Evolutionary conservation across 2,113 vertebrate genomes (phyloP).

Genomic region (Triplophysa dalaica): DNA sequence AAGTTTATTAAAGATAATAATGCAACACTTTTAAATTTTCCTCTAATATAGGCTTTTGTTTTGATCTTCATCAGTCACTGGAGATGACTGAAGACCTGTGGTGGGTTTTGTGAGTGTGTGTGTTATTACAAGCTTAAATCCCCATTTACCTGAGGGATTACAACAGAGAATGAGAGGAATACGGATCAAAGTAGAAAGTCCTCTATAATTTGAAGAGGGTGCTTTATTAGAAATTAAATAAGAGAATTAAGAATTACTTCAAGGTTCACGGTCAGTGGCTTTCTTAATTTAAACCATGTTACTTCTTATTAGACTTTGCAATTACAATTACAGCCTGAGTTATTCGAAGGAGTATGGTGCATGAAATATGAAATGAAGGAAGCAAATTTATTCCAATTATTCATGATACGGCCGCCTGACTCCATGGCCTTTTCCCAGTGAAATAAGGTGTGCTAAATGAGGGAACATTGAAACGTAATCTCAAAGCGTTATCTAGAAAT

Average conservation of each 20-base stretch:
- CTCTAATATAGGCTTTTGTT: background rate
- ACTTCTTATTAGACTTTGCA: conserved; percentile 55
- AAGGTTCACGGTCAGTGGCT: conserved; percentile 51
- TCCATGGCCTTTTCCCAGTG: conserved; percentile 50
- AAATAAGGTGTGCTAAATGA: conserved; percentile 39
- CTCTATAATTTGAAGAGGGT: conserved; percentile 36
- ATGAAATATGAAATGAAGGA: conserved; percentile 56
- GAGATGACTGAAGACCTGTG: background rate
- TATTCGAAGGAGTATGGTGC: conserved; percentile 54
- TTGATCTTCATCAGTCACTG: conserved; percentile 6
- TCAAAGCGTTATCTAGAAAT: conserved; percentile 24
- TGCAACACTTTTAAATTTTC: too few relatives aligned
- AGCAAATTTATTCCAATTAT: conserved; percentile 58
- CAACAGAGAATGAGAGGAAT: conserved; percentile 33
- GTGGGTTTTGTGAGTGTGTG: conserved; percentile 12
- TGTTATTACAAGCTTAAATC: conserved; percentile 35
- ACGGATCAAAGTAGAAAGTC: conserved; percentile 13
- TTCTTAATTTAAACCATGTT: conserved; percentile 56
- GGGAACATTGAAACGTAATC: conserved; percentile 32
- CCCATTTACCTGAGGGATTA: conserved; percentile 38
- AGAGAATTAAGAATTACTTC: conserved; percentile 53
- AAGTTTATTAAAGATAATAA: conserved; percentile 12
- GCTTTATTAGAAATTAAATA: conserved; percentile 54
- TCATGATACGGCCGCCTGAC: conserved; percentile 44
- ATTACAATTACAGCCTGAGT: conserved; percentile 53